A percentile compares a stretch with the other conserved stretches of the same genome.
Conservation (phyloP, 1,140 invertebrate genomes). For the Megathymus violae region DNA sequence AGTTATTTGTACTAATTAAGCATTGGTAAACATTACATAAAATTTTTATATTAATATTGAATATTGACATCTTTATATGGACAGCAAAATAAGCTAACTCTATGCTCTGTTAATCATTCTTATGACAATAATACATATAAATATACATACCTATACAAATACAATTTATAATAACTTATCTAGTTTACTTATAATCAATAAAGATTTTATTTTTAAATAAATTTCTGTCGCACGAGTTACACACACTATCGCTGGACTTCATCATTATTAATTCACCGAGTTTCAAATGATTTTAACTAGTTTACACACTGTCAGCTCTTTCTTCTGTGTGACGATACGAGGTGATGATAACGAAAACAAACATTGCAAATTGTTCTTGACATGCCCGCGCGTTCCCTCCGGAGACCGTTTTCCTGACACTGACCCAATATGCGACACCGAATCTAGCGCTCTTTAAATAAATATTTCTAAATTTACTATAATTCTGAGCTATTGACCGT, state of each 20-base stretch:
- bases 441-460: slow-evolving; percentile 42
- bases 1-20: too few relatives aligned
- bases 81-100: too few relatives aligned
- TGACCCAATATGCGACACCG: slow-evolving; percentile 48
- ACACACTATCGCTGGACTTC: neutral
- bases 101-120: too few relatives aligned
- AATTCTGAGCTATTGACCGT: slow-evolving; percentile 36
- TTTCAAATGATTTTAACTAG: neutral
- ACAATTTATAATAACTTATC: too few relatives aligned
- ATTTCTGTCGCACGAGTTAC: neutral
- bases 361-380: neutral
- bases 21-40: too few relatives aligned
- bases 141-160: too few relatives aligned
- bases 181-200: too few relatives aligned
- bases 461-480: slow-evolving; percentile 46
- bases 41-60: too few relatives aligned
- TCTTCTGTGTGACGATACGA: neutral
- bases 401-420: slow-evolving; percentile 37
- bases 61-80: too few relatives aligned
- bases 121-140: too few relatives aligned
- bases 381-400: neutral
- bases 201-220: neutral
- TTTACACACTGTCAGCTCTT: neutral
- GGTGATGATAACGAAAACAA: neutral
- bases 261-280: neutral